Percentiles rank a stretch among this genome's conserved stretches.
phyloP scores from a whole-genome alignment of 1,140 invertebrate genomes.

The Trachymyrmex septentrionalis region DNA sequence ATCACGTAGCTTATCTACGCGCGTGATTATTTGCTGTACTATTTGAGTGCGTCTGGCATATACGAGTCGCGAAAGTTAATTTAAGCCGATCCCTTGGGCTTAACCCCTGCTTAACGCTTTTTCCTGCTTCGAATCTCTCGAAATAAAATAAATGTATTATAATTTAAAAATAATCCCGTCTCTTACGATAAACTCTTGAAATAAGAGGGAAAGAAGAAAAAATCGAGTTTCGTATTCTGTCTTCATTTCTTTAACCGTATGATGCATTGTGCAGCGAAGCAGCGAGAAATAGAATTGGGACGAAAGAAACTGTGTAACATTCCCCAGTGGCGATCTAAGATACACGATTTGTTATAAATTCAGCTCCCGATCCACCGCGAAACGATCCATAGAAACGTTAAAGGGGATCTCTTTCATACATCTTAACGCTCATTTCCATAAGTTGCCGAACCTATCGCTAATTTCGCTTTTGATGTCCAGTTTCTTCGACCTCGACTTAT shows the following conservation, averaged over 20 bases:
- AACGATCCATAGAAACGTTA: neutral
- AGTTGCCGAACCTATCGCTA: constrained; percentile 34
- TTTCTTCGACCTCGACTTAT: constrained; percentile 35
- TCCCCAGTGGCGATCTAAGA: neutral
- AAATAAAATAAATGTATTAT: neutral
- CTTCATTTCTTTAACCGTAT: neutral
- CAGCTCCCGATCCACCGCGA: neutral
- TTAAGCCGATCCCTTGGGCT: neutral
- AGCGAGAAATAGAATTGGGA: neutral
- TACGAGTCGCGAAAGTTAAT: neutral
- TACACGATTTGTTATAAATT: neutral
- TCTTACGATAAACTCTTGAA: neutral
- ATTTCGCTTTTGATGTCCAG: constrained; percentile 49
- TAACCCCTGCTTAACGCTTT: neutral
- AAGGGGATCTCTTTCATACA: constrained; percentile 1
- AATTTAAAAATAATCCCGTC: neutral
- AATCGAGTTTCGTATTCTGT: neutral
- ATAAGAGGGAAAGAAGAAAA: neutral
- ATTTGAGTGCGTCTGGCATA: constrained; percentile 29
- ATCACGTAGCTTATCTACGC: constrained; percentile 44
- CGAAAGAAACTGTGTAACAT: constrained; percentile 1
- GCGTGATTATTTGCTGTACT: constrained; percentile 35
- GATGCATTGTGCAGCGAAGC: neutral
- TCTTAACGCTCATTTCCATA: constrained; percentile 48
- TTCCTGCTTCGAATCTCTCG: neutral